phyloP scores from a whole-genome alignment of 1,140 invertebrate species.

The Scaptomyza montana region DNA sequence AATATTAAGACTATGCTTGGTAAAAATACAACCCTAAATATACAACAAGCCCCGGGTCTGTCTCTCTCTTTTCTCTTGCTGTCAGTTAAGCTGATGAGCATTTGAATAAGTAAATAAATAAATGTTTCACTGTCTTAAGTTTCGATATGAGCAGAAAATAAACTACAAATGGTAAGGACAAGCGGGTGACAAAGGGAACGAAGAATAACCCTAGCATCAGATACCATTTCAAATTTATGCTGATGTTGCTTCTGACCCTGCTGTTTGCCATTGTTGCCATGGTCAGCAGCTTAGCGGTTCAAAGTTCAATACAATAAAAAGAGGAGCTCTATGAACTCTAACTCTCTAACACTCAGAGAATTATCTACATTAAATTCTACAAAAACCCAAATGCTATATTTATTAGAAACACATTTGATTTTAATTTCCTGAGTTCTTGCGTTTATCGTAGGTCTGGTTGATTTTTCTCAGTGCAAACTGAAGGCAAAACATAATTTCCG shows the following conservation, averaged over 20 bases:
- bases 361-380: too few relatives aligned
- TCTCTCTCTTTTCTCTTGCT: neutral
- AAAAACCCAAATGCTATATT: too few relatives aligned
- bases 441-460: too few relatives aligned
- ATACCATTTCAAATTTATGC: slow-evolving; percentile 34
- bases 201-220: slow-evolving; percentile 9
- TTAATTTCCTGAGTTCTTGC: too few relatives aligned
- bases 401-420: too few relatives aligned
- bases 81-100: slow-evolving; percentile 49
- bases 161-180: neutral
- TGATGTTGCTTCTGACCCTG: slow-evolving; percentile 20
- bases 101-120: slow-evolving; percentile 78
- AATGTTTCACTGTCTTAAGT: slow-evolving; percentile 30
- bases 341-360: neutral
- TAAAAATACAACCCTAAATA: neutral
- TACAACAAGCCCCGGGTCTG: too few relatives aligned
- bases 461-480: slow-evolving; percentile 29
- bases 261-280: neutral
- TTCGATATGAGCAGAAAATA: slow-evolving; percentile 22
- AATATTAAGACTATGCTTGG: too few relatives aligned
- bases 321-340: neutral
- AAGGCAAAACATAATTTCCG: slow-evolving; percentile 57
- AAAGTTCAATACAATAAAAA: too few relatives aligned
- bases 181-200: neutral
- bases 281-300: neutral